Conservation (phyloP, 92 coral and sea anemone species). For the Montipora capitata region DNA sequence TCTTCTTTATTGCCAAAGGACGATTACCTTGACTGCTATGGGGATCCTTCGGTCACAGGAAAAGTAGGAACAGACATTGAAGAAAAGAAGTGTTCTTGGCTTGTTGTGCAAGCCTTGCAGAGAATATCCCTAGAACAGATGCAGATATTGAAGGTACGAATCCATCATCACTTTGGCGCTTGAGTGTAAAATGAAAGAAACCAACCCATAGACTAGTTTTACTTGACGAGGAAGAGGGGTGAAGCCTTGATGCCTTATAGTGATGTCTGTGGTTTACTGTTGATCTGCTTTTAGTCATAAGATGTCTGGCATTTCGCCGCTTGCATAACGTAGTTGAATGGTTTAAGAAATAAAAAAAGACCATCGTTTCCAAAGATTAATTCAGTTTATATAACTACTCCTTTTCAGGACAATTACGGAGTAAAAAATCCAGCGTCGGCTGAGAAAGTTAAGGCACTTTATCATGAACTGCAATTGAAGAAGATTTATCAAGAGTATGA, state of each 20-base stretch:
- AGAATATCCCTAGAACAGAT: constrained; percentile 76
- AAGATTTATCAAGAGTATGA: constrained; percentile 78
- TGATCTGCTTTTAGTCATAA: too few species aligned
- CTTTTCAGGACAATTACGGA: constrained; percentile 90
- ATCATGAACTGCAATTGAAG: constrained; percentile 73
- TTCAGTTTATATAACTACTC: background rate
- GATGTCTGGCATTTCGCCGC: too few species aligned
- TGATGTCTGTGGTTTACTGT: too few species aligned
- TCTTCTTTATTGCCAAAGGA: constrained; percentile 66
- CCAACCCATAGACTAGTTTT: too few species aligned
- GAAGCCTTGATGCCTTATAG: too few species aligned
- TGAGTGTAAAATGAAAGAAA: background rate
- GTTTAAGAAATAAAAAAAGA: too few species aligned
- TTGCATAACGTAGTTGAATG: too few species aligned
- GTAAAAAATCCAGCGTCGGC: constrained; percentile 75
- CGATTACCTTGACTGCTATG: constrained; percentile 95
- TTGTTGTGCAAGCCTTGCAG: constrained; percentile 91
- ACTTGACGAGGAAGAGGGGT: too few species aligned
- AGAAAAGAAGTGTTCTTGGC: constrained; percentile 97
- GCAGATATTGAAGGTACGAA: constrained; percentile 82
- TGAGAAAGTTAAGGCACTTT: constrained; percentile 85
- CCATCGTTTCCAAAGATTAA: too few species aligned
- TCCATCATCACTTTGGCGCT: background rate
- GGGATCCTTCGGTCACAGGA: constrained; percentile 93
- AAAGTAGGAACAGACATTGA: constrained; percentile 99